Evolutionary conservation across 2,888 invertebrate species (phyloP).

Genomic region (Pristionchus arcanus): DNA sequence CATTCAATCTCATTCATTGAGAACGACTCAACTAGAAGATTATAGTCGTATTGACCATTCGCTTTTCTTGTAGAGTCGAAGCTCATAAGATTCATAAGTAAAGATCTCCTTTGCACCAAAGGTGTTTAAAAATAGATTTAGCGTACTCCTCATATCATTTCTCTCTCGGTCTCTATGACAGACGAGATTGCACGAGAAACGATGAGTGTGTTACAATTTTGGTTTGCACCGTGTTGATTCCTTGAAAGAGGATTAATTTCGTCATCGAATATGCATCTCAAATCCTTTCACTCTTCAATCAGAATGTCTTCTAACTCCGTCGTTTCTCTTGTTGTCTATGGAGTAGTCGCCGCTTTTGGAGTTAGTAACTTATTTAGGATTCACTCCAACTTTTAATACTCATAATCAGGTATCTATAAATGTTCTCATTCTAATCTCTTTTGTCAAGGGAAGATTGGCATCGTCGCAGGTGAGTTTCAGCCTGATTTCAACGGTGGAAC

Average conservation of each 20-base stretch:
- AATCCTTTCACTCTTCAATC: background rate
- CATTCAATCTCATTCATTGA: background rate
- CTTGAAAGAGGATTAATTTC: background rate
- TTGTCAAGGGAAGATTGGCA: constrained; percentile 7
- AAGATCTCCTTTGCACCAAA: background rate
- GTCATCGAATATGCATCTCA: background rate
- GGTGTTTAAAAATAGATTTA: too few relatives aligned
- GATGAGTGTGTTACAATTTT: too few relatives aligned
- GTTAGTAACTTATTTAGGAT: background rate
- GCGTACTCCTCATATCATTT: too few relatives aligned
- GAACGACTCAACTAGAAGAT: background rate
- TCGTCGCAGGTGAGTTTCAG: background rate
- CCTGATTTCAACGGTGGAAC: background rate
- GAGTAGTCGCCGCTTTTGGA: background rate
- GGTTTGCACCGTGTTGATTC: constrained; percentile 11
- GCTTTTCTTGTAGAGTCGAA: background rate
- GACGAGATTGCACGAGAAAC: too few relatives aligned
- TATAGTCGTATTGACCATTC: background rate
- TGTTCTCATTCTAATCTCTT: background rate
- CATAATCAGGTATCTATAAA: background rate
- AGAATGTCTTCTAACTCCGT: constrained; percentile 10
- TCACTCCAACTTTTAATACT: background rate
- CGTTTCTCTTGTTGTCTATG: background rate
- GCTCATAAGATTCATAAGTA: background rate
- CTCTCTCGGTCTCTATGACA: too few relatives aligned